phyloP scores from a whole-genome alignment of 2,888 invertebrate genomes.

The Cephus rjabovi region DNA sequence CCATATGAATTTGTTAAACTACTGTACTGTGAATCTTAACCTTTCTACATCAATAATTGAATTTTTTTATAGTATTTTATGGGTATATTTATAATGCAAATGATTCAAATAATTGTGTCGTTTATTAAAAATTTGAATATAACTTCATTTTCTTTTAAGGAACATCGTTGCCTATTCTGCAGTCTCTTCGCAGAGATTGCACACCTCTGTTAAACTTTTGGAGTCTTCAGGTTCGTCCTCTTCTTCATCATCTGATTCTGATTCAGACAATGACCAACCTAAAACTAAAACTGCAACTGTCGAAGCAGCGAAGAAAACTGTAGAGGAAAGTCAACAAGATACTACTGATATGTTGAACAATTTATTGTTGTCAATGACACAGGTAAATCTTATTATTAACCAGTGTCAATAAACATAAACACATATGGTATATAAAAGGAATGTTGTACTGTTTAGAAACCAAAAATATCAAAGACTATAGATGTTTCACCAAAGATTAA shows the following conservation, averaged over 20 bases:
- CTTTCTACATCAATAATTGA: neutral
- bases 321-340: conserved; percentile 27
- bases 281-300: neutral
- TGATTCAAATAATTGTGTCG: neutral
- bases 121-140: neutral
- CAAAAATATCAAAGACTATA: conserved; percentile 21
- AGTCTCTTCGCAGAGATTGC: conserved; percentile 30
- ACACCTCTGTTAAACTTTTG: conserved; percentile 28
- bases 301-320: neutral
- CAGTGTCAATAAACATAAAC: neutral
- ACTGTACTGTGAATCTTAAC: neutral
- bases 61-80: neutral
- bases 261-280: conserved; percentile 22
- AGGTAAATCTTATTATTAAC: conserved; percentile 11
- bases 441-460: conserved; percentile 12
- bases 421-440: neutral
- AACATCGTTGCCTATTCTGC: conserved; percentile 24
- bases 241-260: conserved; percentile 40
- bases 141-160: conserved; percentile 27
- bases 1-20: neutral
- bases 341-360: conserved; percentile 33
- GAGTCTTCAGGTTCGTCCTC: conserved; percentile 31
- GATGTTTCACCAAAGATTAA: conserved; percentile 33
- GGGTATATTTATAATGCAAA: neutral
- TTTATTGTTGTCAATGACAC: conserved; percentile 26